These are phyloP conservation scores for Troides aeacus DNA, from an alignment of 2,888 invertebrate genomes.

Conservation along the genomic window DNA sequence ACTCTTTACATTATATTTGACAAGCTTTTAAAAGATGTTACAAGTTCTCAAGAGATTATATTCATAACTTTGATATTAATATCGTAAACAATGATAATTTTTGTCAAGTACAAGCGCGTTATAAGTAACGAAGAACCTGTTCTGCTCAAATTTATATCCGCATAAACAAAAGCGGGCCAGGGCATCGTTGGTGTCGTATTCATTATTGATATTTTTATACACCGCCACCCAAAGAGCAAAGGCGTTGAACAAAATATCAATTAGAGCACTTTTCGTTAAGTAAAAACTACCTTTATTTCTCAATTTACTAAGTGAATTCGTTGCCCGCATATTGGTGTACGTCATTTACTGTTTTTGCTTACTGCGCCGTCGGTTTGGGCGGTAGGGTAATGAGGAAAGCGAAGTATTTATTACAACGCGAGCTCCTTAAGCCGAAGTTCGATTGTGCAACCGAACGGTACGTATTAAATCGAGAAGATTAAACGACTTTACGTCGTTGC, in stretches of 20 bases:
- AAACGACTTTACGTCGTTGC: constrained; percentile 19
- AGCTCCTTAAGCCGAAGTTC: constrained; percentile 46
- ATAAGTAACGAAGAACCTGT: constrained; percentile 30
- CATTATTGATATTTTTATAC: constrained; percentile 65
- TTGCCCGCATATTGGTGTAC: constrained; percentile 60
- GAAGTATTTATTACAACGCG: constrained; percentile 67
- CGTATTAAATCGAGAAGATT: constrained; percentile 29
- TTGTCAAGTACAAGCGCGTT: constrained; percentile 18
- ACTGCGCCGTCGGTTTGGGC: constrained; percentile 64
- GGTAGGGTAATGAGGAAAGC: constrained; percentile 74
- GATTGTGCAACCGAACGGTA: constrained; percentile 30
- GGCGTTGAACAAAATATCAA: constrained; percentile 76
- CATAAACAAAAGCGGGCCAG: constrained; percentile 51
- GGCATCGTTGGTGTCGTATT: constrained; percentile 59
- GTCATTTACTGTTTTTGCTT: constrained; percentile 75
- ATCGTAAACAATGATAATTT: constrained; percentile 26
- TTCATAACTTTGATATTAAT: constrained; percentile 1
- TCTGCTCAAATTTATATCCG: constrained; percentile 47
- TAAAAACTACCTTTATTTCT: constrained; percentile 71
- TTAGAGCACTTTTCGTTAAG: constrained; percentile 67
- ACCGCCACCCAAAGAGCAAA: constrained; percentile 72
- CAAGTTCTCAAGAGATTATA: background rate
- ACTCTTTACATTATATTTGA: no score
- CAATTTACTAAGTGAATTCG: constrained; percentile 73
- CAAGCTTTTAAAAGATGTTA: background rate